Evolutionary conservation across 2,888 invertebrate species (phyloP).

Genomic region (Eulithis testata): DNA sequence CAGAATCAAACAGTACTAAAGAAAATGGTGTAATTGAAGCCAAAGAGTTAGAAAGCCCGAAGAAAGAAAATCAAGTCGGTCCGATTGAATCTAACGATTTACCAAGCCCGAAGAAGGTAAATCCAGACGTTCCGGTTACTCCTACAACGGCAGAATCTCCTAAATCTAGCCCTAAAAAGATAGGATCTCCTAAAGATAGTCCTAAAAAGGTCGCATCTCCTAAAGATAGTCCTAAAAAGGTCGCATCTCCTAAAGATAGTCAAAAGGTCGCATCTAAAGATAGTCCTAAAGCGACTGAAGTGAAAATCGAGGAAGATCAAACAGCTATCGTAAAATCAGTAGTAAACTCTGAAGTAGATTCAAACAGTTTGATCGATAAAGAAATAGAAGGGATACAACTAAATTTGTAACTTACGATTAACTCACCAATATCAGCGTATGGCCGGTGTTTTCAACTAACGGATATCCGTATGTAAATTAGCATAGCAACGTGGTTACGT

Average conservation of each 20-base stretch:
- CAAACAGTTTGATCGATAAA: not conserved
- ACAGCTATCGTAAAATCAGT: not conserved
- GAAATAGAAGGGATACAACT: not conserved
- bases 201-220: conserved; percentile 13
- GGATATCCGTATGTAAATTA: too few species aligned
- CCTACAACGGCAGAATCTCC: conserved; percentile 20
- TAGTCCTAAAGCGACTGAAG: conserved; percentile 7
- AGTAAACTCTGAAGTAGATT: conserved; percentile 4
- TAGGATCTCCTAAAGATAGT: conserved; percentile 6
- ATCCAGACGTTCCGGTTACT: not conserved
- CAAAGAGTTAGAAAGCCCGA: conserved; percentile 2
- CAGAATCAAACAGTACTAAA: conserved; percentile 1
- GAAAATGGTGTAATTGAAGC: conserved; percentile 10
- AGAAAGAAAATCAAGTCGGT: not conserved
- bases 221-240: conserved; percentile 20
- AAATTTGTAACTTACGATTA: not conserved
- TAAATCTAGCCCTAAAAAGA: conserved; percentile 24
- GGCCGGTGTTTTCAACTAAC: too few species aligned
- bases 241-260: conserved; percentile 14
- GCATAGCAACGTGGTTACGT: too few species aligned
- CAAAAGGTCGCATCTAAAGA: conserved; percentile 9
- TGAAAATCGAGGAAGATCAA: not conserved
- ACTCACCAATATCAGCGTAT: too few species aligned
- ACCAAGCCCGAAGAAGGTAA: not conserved
- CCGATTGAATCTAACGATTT: too few species aligned